Evolutionary conservation across 2,888 invertebrate species (phyloP).

Genomic region (Lepidocyrtoides sp.): DNA sequence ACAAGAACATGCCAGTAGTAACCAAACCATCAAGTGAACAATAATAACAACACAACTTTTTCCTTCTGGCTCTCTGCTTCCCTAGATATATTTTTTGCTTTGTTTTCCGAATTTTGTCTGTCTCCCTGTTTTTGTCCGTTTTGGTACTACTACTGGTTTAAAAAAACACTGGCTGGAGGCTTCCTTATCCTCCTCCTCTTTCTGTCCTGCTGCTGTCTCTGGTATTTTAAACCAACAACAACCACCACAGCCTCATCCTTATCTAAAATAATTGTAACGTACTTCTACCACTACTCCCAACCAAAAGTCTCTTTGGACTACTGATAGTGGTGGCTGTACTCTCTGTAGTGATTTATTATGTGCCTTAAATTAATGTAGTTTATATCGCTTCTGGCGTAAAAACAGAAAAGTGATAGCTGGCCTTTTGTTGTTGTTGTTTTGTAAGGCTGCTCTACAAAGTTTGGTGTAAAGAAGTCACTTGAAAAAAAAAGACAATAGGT

Average conservation of each 20-base stretch:
- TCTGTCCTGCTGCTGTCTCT: neutral
- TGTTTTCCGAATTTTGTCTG: neutral
- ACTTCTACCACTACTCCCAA: neutral
- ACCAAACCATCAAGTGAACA: no score
- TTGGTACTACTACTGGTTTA: neutral
- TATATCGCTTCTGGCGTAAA: conserved; percentile 52
- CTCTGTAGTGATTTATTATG: conserved; percentile 58
- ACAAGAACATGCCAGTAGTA: no score
- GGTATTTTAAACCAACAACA: no score
- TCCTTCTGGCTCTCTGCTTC: neutral
- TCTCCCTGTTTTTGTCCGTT: neutral
- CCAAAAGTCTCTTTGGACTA: neutral
- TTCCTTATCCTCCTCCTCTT: neutral
- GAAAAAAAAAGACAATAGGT: no score
- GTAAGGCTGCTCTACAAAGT: no score
- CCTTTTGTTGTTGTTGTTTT: no score
- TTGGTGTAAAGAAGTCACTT: no score
- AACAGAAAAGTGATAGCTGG: neutral
- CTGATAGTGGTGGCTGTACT: neutral
- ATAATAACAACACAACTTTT: neutral
- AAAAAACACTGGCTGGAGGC: neutral
- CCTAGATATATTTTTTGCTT: conserved; percentile 7
- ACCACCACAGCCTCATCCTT: no score
- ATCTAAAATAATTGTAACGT: no score
- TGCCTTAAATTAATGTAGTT: conserved; percentile 68